These are phyloP conservation scores for Pachymerium ferrugineum DNA, from an alignment of 2,888 invertebrate species.

Conservation along the genomic window DNA sequence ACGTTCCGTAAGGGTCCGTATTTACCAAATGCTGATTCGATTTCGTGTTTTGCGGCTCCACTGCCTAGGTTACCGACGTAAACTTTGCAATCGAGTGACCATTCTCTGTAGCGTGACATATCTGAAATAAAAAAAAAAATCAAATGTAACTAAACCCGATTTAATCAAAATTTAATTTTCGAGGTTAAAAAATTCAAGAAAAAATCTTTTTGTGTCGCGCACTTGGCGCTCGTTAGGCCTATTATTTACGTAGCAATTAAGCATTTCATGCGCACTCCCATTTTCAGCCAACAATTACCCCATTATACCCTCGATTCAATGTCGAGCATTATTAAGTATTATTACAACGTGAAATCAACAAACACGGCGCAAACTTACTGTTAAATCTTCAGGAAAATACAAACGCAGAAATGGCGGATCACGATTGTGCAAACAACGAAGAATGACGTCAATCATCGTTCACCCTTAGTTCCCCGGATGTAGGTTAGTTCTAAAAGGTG, in stretches of 20 bases:
- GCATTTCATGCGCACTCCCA: too few relatives aligned
- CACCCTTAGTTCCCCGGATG: neutral
- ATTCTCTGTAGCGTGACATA: slow-evolving; percentile 72
- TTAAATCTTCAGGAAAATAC: neutral
- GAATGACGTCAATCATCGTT: neutral
- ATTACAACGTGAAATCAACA: too few relatives aligned
- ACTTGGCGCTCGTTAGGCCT: too few relatives aligned
- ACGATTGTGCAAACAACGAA: neutral
- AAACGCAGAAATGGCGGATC: neutral
- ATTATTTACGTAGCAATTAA: too few relatives aligned
- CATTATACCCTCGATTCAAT: too few relatives aligned
- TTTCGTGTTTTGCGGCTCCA: slow-evolving; percentile 82
- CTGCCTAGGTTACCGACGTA: slow-evolving; percentile 88
- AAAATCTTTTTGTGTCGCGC: too few relatives aligned
- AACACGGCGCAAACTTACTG: neutral
- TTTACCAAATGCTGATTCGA: slow-evolving; percentile 79
- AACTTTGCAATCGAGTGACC: slow-evolving; percentile 83
- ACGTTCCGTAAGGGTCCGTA: slow-evolving; percentile 85
- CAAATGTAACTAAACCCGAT: too few relatives aligned
- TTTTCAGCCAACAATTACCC: neutral
- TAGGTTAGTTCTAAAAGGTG: too few relatives aligned
- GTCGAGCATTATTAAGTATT: too few relatives aligned
- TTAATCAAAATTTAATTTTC: neutral
- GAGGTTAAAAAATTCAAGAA: neutral
- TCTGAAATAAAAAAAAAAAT: neutral